phyloP scores from a whole-genome alignment of 1,140 invertebrate genomes.

The Homalodisca vitripennis region DNA sequence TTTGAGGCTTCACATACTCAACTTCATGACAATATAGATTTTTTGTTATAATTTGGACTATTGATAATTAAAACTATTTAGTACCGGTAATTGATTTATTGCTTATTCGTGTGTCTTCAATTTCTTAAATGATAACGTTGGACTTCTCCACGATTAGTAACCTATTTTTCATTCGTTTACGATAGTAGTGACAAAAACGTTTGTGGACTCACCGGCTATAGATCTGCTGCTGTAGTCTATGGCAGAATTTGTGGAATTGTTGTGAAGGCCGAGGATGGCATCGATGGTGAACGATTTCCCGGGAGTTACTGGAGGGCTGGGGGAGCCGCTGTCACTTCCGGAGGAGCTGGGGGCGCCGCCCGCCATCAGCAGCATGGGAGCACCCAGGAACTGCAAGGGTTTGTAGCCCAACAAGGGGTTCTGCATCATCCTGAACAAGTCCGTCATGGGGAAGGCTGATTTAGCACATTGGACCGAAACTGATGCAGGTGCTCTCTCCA shows the following conservation, averaged over 20 bases:
- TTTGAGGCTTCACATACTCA: too few relatives aligned
- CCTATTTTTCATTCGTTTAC: too few relatives aligned
- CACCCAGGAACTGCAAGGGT: slow-evolving; percentile 15
- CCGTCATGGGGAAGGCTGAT: slow-evolving; percentile 6
- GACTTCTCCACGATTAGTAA: too few relatives aligned
- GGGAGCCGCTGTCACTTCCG: slow-evolving; percentile 32
- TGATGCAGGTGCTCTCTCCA: too few relatives aligned
- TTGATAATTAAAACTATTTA: too few relatives aligned
- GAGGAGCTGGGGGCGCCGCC: slow-evolving; percentile 13
- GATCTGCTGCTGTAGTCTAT: slow-evolving; percentile 34
- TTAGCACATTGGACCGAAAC: background rate
- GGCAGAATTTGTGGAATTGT: slow-evolving; percentile 8
- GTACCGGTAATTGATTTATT: too few relatives aligned
- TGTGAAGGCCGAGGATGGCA: slow-evolving; percentile 68
- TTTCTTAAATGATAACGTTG: too few relatives aligned
- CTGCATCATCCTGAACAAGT: slow-evolving; percentile 27
- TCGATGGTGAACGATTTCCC: slow-evolving; percentile 76
- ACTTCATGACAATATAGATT: too few relatives aligned
- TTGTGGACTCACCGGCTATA: slow-evolving; percentile 15
- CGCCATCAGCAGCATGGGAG: slow-evolving; percentile 15
- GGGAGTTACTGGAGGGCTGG: slow-evolving; percentile 32
- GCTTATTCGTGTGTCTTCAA: too few relatives aligned
- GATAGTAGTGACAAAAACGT: too few relatives aligned
- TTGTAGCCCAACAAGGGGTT: slow-evolving; percentile 24
- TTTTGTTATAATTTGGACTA: too few relatives aligned